phyloP scores from a whole-genome alignment of 2,113 vertebrate genomes.

The Thymallus thymallus region DNA sequence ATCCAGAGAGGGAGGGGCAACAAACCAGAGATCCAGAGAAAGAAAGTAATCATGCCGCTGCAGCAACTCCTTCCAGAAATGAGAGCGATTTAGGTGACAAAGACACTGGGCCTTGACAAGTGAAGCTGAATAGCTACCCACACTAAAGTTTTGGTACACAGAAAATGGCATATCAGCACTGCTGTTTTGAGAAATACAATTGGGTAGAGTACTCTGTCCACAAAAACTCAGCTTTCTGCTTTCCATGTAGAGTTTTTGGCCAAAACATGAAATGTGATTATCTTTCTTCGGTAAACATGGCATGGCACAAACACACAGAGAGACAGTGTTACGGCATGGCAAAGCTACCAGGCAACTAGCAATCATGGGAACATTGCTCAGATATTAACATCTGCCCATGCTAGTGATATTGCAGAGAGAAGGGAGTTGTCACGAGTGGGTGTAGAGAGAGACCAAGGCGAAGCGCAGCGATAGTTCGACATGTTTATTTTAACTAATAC shows the following conservation, averaged over 20 bases:
- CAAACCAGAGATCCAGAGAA: no score
- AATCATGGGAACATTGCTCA: constrained; percentile 22
- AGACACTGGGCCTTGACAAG: constrained; percentile 19
- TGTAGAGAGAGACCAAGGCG: no score
- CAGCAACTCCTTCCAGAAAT: no score
- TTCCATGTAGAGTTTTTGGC: constrained; percentile 28
- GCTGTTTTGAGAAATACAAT: no score
- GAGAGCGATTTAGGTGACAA: constrained; percentile 23
- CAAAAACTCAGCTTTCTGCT: constrained; percentile 25
- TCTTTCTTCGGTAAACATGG: constrained; percentile 35
- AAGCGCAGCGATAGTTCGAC: no score
- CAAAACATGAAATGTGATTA: constrained; percentile 25
- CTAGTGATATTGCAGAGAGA: background rate
- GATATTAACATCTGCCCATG: constrained; percentile 16
- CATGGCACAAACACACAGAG: constrained; percentile 31
- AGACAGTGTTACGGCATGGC: constrained; percentile 24
- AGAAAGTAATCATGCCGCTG: no score
- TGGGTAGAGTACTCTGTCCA: no score
- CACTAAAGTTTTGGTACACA: constrained; percentile 19
- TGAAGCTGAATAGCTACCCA: constrained; percentile 23
- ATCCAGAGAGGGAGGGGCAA: no score
- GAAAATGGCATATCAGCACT: constrained; percentile 18
- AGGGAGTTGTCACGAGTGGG: no score
- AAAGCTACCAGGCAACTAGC: constrained; percentile 31
- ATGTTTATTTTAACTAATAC: no score